Evolutionary conservation across 2,113 vertebrate genomes (phyloP).

Genomic region (Hypomesus transpacificus): DNA sequence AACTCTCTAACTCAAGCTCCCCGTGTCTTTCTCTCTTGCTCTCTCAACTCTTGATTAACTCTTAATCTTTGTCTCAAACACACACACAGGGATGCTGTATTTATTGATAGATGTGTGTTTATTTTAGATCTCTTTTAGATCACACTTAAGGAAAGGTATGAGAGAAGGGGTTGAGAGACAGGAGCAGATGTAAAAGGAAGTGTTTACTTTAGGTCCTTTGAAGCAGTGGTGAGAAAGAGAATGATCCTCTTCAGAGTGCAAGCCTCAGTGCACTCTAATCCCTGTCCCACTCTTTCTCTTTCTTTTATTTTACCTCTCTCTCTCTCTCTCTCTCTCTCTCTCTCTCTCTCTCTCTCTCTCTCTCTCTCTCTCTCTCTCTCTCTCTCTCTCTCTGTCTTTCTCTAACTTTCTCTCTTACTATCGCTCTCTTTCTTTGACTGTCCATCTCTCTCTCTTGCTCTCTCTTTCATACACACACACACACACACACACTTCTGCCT

Average conservation of each 20-base stretch:
- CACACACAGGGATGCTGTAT: no score
- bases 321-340: neutral
- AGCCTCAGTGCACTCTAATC: neutral
- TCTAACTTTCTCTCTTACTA: neutral
- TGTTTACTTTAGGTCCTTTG: no score
- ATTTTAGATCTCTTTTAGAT: no score
- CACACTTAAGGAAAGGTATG: no score
- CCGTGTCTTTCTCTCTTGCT: neutral
- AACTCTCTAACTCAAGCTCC: neutral
- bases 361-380: neutral
- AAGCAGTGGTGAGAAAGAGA: no score
- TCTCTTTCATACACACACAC: neutral
- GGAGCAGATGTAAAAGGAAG: no score
- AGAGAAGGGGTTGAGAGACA: no score
- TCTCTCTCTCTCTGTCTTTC: neutral
- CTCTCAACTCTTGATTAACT: neutral
- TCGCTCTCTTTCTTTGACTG: neutral
- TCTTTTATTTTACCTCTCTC: neutral
- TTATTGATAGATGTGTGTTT: no score
- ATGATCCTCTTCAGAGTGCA: no score
- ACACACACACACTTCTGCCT: conserved; percentile 5
- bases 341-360: neutral
- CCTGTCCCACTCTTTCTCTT: neutral
- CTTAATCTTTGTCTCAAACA: no score
- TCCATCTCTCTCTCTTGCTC: neutral